A percentile compares a stretch with the other conserved stretches of the same genome.
phyloP scores from a whole-genome alignment of 2,888 invertebrate species.

The Platycheirus rosarum region DNA sequence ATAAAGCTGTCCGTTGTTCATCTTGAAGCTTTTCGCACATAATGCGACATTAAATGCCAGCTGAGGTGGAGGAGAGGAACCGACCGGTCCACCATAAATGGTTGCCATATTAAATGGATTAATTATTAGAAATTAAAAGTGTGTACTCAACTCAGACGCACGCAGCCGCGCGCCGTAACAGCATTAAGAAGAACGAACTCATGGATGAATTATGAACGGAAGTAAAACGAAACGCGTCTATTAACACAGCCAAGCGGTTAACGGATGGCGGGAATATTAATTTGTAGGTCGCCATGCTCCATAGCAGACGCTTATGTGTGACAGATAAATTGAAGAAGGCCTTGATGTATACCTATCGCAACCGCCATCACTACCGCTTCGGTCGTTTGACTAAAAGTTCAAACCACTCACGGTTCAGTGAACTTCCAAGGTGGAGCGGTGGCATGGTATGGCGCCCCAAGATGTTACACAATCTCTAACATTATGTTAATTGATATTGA shows the following conservation, averaged over 20 bases:
- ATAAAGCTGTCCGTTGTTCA: slow-evolving; percentile 10
- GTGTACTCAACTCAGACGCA: slow-evolving; percentile 41
- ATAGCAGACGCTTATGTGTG: slow-evolving; percentile 47
- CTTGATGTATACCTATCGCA: not conserved
- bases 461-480: slow-evolving; percentile 12
- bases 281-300: slow-evolving; percentile 55
- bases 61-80: slow-evolving; percentile 13
- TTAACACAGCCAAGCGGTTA: slow-evolving; percentile 40
- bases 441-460: not conserved
- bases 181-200: not conserved
- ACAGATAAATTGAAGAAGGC: slow-evolving; percentile 36
- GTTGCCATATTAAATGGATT: slow-evolving; percentile 60
- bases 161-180: not conserved
- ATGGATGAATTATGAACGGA: slow-evolving; percentile 15
- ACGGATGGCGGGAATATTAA: slow-evolving; percentile 34
- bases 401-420: slow-evolving; percentile 21
- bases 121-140: slow-evolving; percentile 66
- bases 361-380: not conserved
- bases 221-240: slow-evolving; percentile 47
- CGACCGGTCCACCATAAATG: slow-evolving; percentile 35
- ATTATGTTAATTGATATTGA: slow-evolving; percentile 16
- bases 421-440: slow-evolving; percentile 6
- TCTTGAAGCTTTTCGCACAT: slow-evolving; percentile 26
- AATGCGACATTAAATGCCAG: slow-evolving; percentile 19
- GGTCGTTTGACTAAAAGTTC: not conserved